Base-by-base conservation (phyloP, 2,888 invertebrate species). In the Netelia melanura region DNA sequence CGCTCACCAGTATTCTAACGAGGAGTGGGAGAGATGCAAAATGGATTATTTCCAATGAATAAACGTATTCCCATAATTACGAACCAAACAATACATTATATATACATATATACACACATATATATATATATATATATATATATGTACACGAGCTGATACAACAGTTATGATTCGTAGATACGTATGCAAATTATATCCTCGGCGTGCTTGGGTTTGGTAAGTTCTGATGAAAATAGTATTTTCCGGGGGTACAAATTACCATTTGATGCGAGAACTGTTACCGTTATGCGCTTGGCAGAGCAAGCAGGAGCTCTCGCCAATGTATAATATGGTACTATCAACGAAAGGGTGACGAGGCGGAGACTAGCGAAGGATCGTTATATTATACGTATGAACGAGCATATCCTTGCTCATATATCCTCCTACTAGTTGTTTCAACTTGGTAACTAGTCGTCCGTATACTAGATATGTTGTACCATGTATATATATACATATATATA, bases 401-500 rank as follows among this genome's bases (percentile, higher is more conserved):
- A 65, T 68, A 71, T 70, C 56, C 74, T 52, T 68, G 43, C 65
- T 65, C 65, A 38, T 70, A 65, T 82, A 48, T 48, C 48, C 65
- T 70, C n/a, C 21, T 77, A 76, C 58, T 56, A 72, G 77, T 67
- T 83, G 77, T 72, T 83, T 68, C 72, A 83, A 83, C 77, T 77
- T 54, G 62, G 68, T 67, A 83, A 72, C 77, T 77, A 72, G 61
- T 78, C 72, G 62, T 54, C 43, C 77, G 61, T 64, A 21, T 25
- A 77, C 67, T 48, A 48, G 11, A 48, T 48, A 48, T 48, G 14
- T 14, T 48, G 0, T 48, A 14, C 11, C 14, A 48, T 48, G 11
- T 48, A 8, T 48, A 48, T 48, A 48, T 48, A 48, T 48, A 48
- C 11, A 3, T 48, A 48, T 2, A 3, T 48, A 48, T 48, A 17